These are phyloP conservation scores for Monodelphis domestica DNA, from an alignment of 2,797 vertebrate species.

Conservation along the genomic window DNA sequence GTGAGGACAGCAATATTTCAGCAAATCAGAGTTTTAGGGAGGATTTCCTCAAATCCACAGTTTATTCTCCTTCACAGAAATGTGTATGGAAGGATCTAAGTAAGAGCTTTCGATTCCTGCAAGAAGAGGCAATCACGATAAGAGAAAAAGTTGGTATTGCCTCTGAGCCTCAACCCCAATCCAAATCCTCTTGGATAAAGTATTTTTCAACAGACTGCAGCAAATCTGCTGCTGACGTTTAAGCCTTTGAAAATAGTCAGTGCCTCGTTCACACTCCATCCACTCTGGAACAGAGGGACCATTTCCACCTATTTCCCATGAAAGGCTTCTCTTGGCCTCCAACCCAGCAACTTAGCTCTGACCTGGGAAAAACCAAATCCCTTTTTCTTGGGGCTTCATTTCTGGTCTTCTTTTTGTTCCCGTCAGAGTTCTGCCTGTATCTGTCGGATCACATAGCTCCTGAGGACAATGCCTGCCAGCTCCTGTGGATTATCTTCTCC, in stretches of 20 bases:
- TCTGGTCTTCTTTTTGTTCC: not conserved
- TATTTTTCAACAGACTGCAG: not conserved
- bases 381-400: not conserved
- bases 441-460: slow-evolving; percentile 12
- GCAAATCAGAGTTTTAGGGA: not conserved
- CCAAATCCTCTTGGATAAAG: slow-evolving; percentile 22
- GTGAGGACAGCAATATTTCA: not conserved
- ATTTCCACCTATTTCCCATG: not conserved
- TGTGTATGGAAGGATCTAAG: not conserved
- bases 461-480: slow-evolving; percentile 20
- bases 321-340: not conserved
- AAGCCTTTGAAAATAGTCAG: slow-evolving; percentile 10
- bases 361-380: not conserved
- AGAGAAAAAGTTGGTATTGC: not conserved
- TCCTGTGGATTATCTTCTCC: slow-evolving; percentile 5
- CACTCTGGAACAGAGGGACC: not conserved
- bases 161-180: slow-evolving; percentile 23
- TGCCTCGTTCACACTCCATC: not conserved
- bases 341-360: not conserved
- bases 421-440: slow-evolving; percentile 28
- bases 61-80: not conserved
- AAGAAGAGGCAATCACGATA: not conserved
- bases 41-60: not conserved
- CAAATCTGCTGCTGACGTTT: slow-evolving; percentile 9
- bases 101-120: not conserved